phyloP scores from a whole-genome alignment of 1,140 invertebrate genomes.

The Glossosoma conforme region DNA sequence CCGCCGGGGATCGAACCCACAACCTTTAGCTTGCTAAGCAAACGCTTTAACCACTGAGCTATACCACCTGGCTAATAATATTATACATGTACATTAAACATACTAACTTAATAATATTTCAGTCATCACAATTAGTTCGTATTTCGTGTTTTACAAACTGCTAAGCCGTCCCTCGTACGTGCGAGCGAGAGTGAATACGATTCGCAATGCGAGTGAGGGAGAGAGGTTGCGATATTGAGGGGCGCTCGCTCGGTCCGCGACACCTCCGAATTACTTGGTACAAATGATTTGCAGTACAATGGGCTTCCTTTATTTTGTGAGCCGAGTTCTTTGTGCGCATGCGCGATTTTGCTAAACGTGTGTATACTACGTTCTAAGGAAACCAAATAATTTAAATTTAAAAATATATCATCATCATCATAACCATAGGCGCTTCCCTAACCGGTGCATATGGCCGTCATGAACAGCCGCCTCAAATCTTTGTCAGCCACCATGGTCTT shows the following conservation, averaged over 20 bases:
- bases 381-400: too few relatives aligned
- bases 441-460: too few relatives aligned
- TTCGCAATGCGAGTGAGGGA: conserved; percentile 1
- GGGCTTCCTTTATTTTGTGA: conserved; percentile 21
- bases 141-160: neutral
- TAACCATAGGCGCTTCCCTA: too few relatives aligned
- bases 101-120: neutral
- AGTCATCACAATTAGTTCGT: neutral
- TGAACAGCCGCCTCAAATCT: too few relatives aligned
- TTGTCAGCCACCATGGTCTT: too few relatives aligned
- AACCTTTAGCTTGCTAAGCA: too few relatives aligned
- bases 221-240: conserved; percentile 6
- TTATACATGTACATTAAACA: neutral
- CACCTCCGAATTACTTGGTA: conserved; percentile 27
- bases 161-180: neutral
- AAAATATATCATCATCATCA: too few relatives aligned
- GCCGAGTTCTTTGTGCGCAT: too few relatives aligned
- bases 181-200: neutral
- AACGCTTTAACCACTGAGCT: too few relatives aligned
- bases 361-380: too few relatives aligned
- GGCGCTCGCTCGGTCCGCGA: conserved; percentile 11
- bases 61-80: neutral
- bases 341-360: too few relatives aligned
- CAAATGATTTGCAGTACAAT: conserved; percentile 29
- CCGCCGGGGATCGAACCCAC: too few relatives aligned